Evolutionary conservation across 2,113 vertebrate genomes (phyloP).

Genomic region (Rhabdornis inornatus): DNA sequence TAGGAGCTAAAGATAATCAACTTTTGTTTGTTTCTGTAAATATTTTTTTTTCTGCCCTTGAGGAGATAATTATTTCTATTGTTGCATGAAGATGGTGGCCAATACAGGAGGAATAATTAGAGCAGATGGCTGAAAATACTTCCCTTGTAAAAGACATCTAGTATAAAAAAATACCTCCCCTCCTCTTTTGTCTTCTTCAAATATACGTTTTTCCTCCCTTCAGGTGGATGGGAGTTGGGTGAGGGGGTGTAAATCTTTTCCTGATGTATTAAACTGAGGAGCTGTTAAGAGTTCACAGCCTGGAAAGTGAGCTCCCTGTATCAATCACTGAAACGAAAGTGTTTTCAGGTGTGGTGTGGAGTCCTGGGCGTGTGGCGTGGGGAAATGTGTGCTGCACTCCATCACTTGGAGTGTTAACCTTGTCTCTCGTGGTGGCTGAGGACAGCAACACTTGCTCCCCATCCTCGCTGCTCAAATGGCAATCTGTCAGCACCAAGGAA

Average conservation of each 20-base stretch:
- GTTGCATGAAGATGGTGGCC: constrained; percentile 74
- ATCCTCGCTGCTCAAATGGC: constrained; percentile 73
- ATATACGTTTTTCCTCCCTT: constrained; percentile 64
- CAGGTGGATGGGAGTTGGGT: constrained; percentile 55
- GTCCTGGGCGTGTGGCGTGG: constrained; percentile 60
- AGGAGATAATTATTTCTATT: constrained; percentile 79
- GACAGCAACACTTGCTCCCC: constrained; percentile 64
- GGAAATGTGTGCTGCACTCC: constrained; percentile 68
- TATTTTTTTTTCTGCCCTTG: constrained; percentile 65
- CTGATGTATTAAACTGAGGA: constrained; percentile 65
- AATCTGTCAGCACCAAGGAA: constrained; percentile 67
- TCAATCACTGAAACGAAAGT: constrained; percentile 80
- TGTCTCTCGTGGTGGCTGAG: constrained; percentile 74
- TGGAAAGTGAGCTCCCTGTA: constrained; percentile 61
- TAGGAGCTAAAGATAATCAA: constrained; percentile 75
- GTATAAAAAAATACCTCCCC: constrained; percentile 47
- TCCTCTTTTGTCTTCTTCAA: constrained; percentile 48
- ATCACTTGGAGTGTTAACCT: constrained; percentile 82
- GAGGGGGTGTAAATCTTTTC: constrained; percentile 56
- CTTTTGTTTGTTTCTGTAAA: constrained; percentile 77
- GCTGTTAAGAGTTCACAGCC: constrained; percentile 73
- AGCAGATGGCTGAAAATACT: constrained; percentile 75
- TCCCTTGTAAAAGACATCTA: constrained; percentile 60
- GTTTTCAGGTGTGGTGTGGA: constrained; percentile 62
- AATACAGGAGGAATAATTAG: constrained; percentile 76